phyloP scores from a whole-genome alignment of 2,797 vertebrate species.

The Anas acuta region DNA sequence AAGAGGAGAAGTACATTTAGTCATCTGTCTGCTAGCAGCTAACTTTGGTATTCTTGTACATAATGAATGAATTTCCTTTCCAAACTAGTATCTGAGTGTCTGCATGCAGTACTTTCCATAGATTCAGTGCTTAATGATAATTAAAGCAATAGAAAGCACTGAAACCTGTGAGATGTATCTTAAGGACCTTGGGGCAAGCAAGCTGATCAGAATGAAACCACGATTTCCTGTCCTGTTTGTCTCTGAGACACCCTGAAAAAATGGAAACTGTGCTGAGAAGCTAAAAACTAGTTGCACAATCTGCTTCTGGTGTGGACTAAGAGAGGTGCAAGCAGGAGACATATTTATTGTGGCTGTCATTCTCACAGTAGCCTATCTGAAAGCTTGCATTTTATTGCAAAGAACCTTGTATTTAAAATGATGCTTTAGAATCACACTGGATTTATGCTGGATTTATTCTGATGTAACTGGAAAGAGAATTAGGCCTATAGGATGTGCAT shows the following conservation, averaged over 20 bases:
- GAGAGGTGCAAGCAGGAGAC: not conserved
- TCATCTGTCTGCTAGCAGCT: not conserved
- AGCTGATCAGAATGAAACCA: not conserved
- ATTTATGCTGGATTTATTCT: conserved; percentile 9
- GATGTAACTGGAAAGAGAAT: conserved; percentile 2
- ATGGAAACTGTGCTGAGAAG: not conserved
- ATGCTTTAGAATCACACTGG: not conserved
- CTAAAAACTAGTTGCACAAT: not conserved
- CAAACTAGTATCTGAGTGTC: not conserved
- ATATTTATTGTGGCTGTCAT: not conserved
- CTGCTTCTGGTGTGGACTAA: not conserved
- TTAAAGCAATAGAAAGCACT: not conserved
- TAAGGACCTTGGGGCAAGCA: not conserved
- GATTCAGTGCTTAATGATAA: not conserved
- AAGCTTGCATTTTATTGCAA: not conserved
- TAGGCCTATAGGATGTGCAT: conserved; percentile 13
- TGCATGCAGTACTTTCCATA: not conserved
- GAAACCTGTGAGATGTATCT: not conserved
- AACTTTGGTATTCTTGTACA: not conserved
- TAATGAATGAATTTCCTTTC: not conserved
- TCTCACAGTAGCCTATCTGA: not conserved
- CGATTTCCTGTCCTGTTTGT: not conserved
- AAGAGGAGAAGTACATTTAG: not conserved
- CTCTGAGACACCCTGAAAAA: not conserved
- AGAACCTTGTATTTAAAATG: not conserved